Base-by-base conservation (phyloP, 2,888 invertebrate species). In the Cryptosula pallasiana region DNA sequence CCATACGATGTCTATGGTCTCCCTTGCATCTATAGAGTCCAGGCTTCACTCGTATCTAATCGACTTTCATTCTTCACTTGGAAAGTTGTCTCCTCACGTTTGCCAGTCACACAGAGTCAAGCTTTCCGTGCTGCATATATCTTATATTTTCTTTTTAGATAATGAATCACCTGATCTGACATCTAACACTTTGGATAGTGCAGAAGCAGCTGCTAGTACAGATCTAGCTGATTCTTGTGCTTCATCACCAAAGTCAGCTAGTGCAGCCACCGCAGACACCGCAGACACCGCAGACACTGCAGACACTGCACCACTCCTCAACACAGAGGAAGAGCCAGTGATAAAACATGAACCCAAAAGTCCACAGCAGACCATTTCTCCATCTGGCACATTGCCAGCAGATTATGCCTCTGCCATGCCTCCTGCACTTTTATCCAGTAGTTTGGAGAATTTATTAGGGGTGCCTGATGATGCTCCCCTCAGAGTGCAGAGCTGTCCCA, bases 391-490 rank as follows among this genome's bases (percentile, higher is more conserved):
- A 23, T 3, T 25, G 16, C 13, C 9, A 23, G 9, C 25, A n/a
- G 63, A 63, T n/a, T 5, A 29, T 32, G 29, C 32, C 32, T 25
- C 13, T 3, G 32, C 32, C 2, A 32, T 2, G 5, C 27, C 32
- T 63, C 32, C 29, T 5, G 3, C 27, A 27, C 25, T n/a, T 5
- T 5, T 32, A 3, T 32, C 63, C 5, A 5, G 3, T 5, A 63
- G 63, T 34, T 32, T 63, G 3, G 63, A 63, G 34, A 20, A 32
- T 34, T 9, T 63, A 32, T 34, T 63, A 27, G 63, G 63, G 5
- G 27, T 63, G 9, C 63, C 63, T 25, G 63, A 63, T 9, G 63
- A 63, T n/a, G 63, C 63, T 2, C 63, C 63, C 13, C n/a, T 63
- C 29, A 63, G 27, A 63, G 63, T 63, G 13, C 63, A 63, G n/a